These are phyloP conservation scores for Amblyteles armatorius DNA, from an alignment of 2,888 invertebrate genomes.

Conservation along the genomic window DNA sequence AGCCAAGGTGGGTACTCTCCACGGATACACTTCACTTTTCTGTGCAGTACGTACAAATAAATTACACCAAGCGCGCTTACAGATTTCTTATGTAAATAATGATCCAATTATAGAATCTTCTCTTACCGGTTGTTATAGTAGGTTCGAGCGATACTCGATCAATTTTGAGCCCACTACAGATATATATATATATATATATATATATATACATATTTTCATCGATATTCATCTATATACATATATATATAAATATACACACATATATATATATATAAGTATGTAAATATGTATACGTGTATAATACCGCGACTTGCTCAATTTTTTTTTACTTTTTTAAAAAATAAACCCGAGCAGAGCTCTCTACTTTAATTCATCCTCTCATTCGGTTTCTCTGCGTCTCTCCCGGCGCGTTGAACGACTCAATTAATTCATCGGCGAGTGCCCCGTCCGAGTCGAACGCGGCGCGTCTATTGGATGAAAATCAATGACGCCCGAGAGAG, in stretches of 20 bases:
- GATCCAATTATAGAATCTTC: slow-evolving; percentile 66
- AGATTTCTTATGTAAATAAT: slow-evolving; percentile 68
- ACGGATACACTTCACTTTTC: background rate
- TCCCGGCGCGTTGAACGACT: slow-evolving; percentile 62
- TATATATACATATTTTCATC: background rate
- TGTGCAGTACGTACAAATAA: slow-evolving; percentile 36
- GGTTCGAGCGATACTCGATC: slow-evolving; percentile 63
- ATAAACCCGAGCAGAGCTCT: slow-evolving; percentile 44
- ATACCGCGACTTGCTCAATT: slow-evolving; percentile 18
- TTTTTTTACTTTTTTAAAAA: slow-evolving; percentile 42
- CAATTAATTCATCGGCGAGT: slow-evolving; percentile 64
- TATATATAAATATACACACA: slow-evolving; percentile 10
- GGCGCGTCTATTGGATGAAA: slow-evolving; percentile 64
- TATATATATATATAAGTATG: background rate
- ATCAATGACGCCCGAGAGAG: slow-evolving; percentile 65
- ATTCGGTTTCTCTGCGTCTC: slow-evolving; percentile 32
- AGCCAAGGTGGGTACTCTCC: background rate
- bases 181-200: slow-evolving; percentile 30
- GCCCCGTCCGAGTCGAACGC: slow-evolving; percentile 14
- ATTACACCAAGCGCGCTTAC: slow-evolving; percentile 57
- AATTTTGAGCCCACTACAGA: slow-evolving; percentile 44
- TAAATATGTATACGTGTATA: background rate
- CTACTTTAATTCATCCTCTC: slow-evolving; percentile 21
- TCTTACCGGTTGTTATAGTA: slow-evolving; percentile 60
- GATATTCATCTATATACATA: too few species aligned